Percentiles rank a stretch among this genome's conserved stretches.
These are phyloP conservation scores for Anorthoa munda DNA, from an alignment of 2,888 invertebrate genomes.

Conservation along the genomic window DNA sequence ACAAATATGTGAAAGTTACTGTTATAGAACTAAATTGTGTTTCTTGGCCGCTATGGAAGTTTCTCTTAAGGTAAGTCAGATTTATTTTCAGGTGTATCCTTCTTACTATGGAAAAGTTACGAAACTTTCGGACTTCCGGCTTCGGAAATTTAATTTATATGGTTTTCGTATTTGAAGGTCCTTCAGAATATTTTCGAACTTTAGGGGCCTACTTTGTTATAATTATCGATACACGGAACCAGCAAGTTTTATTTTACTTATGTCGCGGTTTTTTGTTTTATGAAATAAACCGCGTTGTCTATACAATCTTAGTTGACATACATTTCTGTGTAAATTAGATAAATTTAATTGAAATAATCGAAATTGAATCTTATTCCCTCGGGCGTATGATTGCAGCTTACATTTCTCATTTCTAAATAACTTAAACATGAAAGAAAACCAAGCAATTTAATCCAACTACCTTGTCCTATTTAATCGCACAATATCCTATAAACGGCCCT, in stretches of 20 bases:
- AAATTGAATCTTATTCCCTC: neutral
- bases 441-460: neutral
- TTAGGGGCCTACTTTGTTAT: neutral
- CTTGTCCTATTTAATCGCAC: slow-evolving; percentile 1
- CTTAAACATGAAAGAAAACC: neutral
- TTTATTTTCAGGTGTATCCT: slow-evolving; percentile 18
- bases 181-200: neutral
- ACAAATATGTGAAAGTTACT: slow-evolving; percentile 60
- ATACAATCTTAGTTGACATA: no score
- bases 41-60: slow-evolving; percentile 61
- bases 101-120: slow-evolving; percentile 42
- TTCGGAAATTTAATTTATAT: slow-evolving; percentile 21
- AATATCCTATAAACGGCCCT: slow-evolving; percentile 11
- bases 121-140: slow-evolving; percentile 58
- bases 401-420: neutral
- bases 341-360: no score
- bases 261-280: neutral
- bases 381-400: neutral
- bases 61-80: slow-evolving; percentile 68
- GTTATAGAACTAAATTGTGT: slow-evolving; percentile 49
- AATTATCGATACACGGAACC: no score
- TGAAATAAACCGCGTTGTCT: neutral
- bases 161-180: slow-evolving; percentile 1
- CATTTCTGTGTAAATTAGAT: no score
- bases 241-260: neutral